Evolutionary conservation across 2,797 vertebrate species (phyloP), one percentile per base, ranked within the genome.

Genomic region (Lacerta bilineata): DNA sequence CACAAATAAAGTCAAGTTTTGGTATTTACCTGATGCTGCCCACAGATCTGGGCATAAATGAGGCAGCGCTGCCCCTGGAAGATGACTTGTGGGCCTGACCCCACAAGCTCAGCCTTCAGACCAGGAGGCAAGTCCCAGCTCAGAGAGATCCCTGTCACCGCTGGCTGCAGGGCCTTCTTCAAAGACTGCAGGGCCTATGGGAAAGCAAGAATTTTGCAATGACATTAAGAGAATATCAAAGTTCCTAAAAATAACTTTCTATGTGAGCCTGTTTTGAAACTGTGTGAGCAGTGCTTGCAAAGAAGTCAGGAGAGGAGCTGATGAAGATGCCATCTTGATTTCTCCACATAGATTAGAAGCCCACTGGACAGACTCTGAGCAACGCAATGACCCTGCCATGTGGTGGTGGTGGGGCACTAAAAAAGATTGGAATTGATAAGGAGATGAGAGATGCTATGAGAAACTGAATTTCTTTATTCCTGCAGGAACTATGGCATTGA

Each of bases 21-120:
- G 33, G 64, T 43, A 68, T 41, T 15, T 74, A 95, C 96, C 87
- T 85, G 91, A 71, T 90, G 89, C 2, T 39, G 78, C 33, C 96
- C 96, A 15, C 39, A 82, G 46, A 97, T 64, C 8, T 94, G 94
- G 41, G 91, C 94, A 46, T 96, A 97, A 68, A 96, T 0, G 74
- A 98, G 96, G 87, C 97, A 93, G 88, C 97, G 96, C 77, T 98
- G 97, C 93, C 98, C 97, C 80, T 96, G 96, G 91, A 98, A 98
- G 87, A 98, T 82, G 39, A 94, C 36, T 23, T 88, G 96, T 84
- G 97, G 94, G 15, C 96, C 95, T 71, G 95, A 96, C 68, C 98
- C 98, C 78, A 98, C 93, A 71, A 93, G 80, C 27, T 90, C 91
- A 59, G 93, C 95, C 39, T 97, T 95, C 13, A 98, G 84, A 3